These are phyloP conservation scores for Andricus quercusramuli DNA, from an alignment of 2,888 invertebrate species.

Conservation along the genomic window DNA sequence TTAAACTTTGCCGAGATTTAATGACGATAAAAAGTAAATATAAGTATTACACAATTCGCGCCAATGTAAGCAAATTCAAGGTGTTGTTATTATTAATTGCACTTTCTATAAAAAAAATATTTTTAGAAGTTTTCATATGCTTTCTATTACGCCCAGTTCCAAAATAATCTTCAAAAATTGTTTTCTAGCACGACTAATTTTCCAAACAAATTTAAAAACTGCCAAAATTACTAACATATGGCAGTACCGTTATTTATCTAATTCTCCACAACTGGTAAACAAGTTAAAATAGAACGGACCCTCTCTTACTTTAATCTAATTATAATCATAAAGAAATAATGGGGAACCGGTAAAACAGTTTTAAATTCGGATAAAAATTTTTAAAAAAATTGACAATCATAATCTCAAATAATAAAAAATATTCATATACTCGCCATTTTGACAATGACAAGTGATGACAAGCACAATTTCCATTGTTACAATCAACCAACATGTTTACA, in stretches of 20 bases:
- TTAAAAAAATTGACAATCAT: not conserved
- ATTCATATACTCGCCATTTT: not conserved
- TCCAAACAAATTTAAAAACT: too few relatives aligned
- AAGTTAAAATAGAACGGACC: not conserved
- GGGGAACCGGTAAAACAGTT: not conserved
- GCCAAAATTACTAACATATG: too few relatives aligned
- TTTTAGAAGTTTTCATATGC: too few relatives aligned
- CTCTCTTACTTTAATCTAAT: not conserved
- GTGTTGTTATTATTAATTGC: too few relatives aligned
- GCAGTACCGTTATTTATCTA: too few relatives aligned
- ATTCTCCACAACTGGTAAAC: not conserved
- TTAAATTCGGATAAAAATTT: not conserved
- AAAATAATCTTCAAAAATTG: too few relatives aligned
- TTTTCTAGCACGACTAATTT: too few relatives aligned
- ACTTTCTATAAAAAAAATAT: too few relatives aligned
- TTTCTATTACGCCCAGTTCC: too few relatives aligned
- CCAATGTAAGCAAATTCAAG: too few relatives aligned
- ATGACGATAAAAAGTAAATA: not conserved
- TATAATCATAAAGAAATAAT: not conserved
- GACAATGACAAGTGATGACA: not conserved
- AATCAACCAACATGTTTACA: conserved; percentile 5
- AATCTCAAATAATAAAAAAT: not conserved
- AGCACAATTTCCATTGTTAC: not conserved
- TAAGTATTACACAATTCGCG: not conserved
- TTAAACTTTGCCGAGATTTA: not conserved